Evolutionary conservation across 1,140 invertebrate genomes (phyloP).

Genomic region (Pseudomyrmex cubaensis): DNA sequence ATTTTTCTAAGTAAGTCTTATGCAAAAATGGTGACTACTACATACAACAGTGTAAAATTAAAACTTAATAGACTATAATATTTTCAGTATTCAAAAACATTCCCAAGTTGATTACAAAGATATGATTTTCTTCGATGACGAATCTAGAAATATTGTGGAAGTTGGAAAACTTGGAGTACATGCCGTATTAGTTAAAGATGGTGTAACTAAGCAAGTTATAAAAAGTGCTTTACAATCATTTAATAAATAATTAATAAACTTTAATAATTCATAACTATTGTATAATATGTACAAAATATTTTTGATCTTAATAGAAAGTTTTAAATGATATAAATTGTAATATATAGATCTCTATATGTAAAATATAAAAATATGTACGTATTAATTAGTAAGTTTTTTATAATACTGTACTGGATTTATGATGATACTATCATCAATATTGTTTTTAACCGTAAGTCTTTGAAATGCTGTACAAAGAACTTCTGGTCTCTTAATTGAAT

Average conservation of each 20-base stretch:
- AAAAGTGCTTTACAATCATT: slow-evolving; percentile 84
- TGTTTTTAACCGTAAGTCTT: slow-evolving; percentile 65
- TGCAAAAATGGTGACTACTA: neutral
- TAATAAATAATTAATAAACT: slow-evolving; percentile 67
- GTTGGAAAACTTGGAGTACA: slow-evolving; percentile 86
- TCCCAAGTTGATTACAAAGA: slow-evolving; percentile 87
- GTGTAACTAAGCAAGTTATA: slow-evolving; percentile 84
- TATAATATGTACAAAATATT: slow-evolving; percentile 34
- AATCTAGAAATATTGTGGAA: slow-evolving; percentile 87
- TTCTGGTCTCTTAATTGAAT: slow-evolving; percentile 67
- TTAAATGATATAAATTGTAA: neutral
- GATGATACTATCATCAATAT: slow-evolving; percentile 68
- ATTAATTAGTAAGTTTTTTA: slow-evolving; percentile 61
- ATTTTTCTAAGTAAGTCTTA: slow-evolving; percentile 88
- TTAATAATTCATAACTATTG: slow-evolving; percentile 36
- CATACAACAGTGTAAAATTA: slow-evolving; percentile 35
- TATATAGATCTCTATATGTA: neutral
- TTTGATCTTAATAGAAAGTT: too few relatives aligned
- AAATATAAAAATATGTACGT: too few relatives aligned
- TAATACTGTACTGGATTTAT: slow-evolving; percentile 81
- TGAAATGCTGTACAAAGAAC: slow-evolving; percentile 76
- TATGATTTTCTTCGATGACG: slow-evolving; percentile 92
- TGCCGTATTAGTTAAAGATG: slow-evolving; percentile 86
- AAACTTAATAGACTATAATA: slow-evolving; percentile 46
- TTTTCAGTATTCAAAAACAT: slow-evolving; percentile 86